Conservation (phyloP, 1,140 invertebrate genomes). For the Sycobia sp. region DNA sequence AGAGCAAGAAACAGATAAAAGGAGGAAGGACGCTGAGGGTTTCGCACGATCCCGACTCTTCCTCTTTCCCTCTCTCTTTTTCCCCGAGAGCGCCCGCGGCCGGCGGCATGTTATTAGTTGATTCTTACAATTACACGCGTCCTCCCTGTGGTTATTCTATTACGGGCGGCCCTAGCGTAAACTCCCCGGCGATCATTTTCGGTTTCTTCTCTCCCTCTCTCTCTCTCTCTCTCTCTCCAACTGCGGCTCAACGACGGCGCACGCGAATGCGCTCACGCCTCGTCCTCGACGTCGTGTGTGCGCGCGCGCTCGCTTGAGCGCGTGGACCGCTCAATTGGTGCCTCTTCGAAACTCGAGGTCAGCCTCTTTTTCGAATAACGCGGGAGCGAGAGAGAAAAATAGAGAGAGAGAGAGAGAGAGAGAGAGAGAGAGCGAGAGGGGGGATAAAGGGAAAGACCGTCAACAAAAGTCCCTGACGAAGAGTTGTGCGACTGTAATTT, state of each 20-base stretch:
- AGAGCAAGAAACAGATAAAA: background rate
- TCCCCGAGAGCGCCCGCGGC: conserved; percentile 39
- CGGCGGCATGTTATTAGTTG: conserved; percentile 50
- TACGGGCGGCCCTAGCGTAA: conserved; percentile 35
- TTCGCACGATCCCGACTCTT: conserved; percentile 36
- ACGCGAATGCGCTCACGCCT: conserved; percentile 6
- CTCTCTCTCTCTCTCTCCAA: no score
- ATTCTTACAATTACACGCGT: conserved; percentile 50
- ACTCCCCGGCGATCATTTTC: conserved; percentile 7
- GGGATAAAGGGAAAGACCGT: no score
- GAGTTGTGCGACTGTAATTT: no score
- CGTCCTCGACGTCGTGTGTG: background rate
- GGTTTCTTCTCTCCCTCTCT: conserved; percentile 1
- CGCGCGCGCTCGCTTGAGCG: background rate
- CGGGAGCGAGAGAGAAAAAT: no score
- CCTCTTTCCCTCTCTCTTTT: no score
- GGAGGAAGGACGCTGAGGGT: background rate
- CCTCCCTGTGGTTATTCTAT: conserved; percentile 52
- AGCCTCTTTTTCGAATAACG: no score
- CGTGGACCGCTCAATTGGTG: conserved; percentile 23
- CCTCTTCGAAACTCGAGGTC: no score
- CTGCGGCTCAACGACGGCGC: no score
- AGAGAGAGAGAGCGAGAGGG: no score
- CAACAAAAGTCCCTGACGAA: no score
- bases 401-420: no score